phyloP scores from a whole-genome alignment of 2,113 vertebrate species.

The Stegastes partitus region DNA sequence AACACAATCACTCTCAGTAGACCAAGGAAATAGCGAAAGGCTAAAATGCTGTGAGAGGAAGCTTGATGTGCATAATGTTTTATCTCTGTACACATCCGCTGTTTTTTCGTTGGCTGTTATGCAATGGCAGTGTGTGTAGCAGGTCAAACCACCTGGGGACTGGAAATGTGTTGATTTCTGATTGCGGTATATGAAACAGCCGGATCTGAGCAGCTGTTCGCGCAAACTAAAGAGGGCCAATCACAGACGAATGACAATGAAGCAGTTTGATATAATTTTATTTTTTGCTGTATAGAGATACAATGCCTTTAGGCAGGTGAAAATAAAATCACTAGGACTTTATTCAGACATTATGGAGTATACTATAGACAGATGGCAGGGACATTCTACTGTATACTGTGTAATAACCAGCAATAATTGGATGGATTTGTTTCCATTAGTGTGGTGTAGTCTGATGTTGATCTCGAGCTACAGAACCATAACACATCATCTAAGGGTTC shows the following conservation, averaged over 20 bases:
- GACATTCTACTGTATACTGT: too few relatives aligned
- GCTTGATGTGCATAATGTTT: slow-evolving; percentile 1
- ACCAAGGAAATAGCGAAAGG: slow-evolving; percentile 4
- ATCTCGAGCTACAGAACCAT: too few relatives aligned
- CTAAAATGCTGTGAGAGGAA: slow-evolving; percentile 30
- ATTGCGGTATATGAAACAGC: slow-evolving; percentile 29
- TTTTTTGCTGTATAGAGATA: background rate
- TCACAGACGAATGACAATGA: slow-evolving; percentile 26
- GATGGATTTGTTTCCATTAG: too few relatives aligned
- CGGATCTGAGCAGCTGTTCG: slow-evolving; percentile 38
- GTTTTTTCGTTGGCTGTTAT: slow-evolving; percentile 19
- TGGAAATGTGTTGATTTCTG: slow-evolving; percentile 45
- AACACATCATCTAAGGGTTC: too few relatives aligned
- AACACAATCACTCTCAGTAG: slow-evolving; percentile 8
- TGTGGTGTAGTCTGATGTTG: too few relatives aligned
- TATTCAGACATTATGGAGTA: too few relatives aligned
- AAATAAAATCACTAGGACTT: background rate
- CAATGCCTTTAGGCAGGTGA: background rate
- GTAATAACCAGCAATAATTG: too few relatives aligned
- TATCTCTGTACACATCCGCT: slow-evolving; percentile 12
- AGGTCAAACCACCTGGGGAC: slow-evolving; percentile 46
- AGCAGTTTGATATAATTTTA: slow-evolving; percentile 6
- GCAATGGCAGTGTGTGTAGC: slow-evolving; percentile 15
- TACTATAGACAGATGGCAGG: too few relatives aligned
- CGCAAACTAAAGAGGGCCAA: slow-evolving; percentile 16